Conservation (phyloP, 2,797 vertebrate genomes). For the Galago senegalensis region DNA sequence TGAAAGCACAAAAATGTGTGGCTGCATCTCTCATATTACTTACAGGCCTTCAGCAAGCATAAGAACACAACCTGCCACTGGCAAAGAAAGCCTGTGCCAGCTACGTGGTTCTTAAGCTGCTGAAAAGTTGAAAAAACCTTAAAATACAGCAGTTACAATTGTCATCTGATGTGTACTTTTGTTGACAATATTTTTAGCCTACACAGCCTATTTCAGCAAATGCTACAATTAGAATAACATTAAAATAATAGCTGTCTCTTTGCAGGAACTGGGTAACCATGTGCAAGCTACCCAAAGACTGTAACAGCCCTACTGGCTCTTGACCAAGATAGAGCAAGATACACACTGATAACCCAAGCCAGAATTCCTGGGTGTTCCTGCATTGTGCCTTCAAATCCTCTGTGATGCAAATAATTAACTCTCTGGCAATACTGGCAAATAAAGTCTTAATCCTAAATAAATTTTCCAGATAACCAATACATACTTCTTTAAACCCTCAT, state of each 20-base stretch:
- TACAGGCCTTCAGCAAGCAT: background rate
- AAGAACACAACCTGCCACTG: background rate
- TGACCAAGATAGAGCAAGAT: background rate
- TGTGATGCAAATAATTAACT: background rate
- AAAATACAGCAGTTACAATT: background rate
- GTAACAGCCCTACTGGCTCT: background rate
- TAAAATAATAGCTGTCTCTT: conserved; percentile 38
- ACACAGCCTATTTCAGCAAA: background rate
- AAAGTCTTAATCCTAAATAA: conserved; percentile 7
- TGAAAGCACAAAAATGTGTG: background rate
- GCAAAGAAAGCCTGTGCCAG: background rate
- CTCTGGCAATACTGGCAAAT: background rate
- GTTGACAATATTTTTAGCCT: conserved; percentile 33
- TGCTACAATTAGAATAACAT: conserved; percentile 24
- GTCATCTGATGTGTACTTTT: background rate
- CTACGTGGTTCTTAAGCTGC: background rate
- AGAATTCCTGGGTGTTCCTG: background rate
- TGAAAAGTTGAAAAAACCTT: background rate
- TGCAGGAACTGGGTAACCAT: background rate
- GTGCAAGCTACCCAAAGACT: background rate
- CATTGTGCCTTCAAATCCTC: background rate
- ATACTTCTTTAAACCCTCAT: background rate
- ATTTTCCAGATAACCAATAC: background rate
- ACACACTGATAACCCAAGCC: background rate
- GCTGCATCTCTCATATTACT: background rate